These are phyloP conservation scores for Lepidocolaptes lacrymiger DNA, from an alignment of 2,797 vertebrate genomes.

Conservation along the genomic window DNA sequence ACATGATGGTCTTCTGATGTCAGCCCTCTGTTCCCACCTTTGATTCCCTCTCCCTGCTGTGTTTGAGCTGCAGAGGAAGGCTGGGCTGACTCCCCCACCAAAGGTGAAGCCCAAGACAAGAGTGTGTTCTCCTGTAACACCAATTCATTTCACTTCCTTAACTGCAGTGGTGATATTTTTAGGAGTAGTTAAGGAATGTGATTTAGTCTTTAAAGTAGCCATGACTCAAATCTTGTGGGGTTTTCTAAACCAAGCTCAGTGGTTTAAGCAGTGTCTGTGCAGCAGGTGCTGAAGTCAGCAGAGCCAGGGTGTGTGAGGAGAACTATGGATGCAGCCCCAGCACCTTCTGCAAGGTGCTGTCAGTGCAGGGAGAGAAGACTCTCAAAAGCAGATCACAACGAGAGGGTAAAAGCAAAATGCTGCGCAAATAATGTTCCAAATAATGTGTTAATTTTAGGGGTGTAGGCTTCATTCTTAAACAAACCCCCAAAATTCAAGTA, in stretches of 20 bases:
- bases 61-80: neutral
- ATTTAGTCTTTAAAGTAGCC: slow-evolving; percentile 1
- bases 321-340: neutral
- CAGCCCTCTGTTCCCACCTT: neutral
- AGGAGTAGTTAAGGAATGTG: neutral
- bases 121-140: neutral
- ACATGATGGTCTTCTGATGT: fast-evolving
- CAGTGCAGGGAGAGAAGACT: neutral
- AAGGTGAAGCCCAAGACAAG: neutral
- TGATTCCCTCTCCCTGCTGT: neutral
- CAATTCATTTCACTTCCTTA: neutral
- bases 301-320: neutral
- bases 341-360: neutral
- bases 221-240: neutral
- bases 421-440: neutral
- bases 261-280: neutral
- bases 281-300: neutral
- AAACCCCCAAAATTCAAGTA: fast-evolving
- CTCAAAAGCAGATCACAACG: neutral
- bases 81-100: neutral
- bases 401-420: neutral
- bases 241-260: neutral
- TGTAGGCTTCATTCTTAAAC: neutral
- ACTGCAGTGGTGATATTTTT: neutral
- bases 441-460: neutral